Percentiles rank a stretch among this genome's conserved stretches.
These are phyloP conservation scores for Oligia latruncula DNA, from an alignment of 2,888 invertebrate species.

Conservation along the genomic window DNA sequence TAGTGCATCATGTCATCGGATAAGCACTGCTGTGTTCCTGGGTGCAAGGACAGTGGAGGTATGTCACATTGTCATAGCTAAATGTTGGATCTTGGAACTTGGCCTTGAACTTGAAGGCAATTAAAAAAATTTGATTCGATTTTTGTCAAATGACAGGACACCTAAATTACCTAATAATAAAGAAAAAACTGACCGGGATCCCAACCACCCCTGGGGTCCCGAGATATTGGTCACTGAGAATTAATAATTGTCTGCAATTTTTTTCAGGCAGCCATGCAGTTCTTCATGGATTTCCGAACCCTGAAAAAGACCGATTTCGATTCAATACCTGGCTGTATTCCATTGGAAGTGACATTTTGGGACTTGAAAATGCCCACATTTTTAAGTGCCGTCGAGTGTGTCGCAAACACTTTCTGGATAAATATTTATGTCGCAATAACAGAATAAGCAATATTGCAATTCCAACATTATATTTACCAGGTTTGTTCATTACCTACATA, in stretches of 20 bases:
- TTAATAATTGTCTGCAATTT: neutral
- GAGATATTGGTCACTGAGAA: neutral
- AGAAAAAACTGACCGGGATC: no score
- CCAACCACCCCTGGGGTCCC: no score
- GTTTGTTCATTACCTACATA: neutral
- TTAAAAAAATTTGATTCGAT: no score
- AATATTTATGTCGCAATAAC: no score
- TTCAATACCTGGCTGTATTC: no score
- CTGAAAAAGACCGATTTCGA: neutral
- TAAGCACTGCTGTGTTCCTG: slow-evolving; percentile 4
- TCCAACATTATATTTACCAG: slow-evolving; percentile 1
- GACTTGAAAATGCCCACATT: no score
- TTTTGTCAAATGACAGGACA: no score
- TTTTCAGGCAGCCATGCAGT: neutral
- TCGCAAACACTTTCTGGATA: no score
- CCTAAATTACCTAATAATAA: no score
- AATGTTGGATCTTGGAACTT: neutral
- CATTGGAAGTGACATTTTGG: no score
- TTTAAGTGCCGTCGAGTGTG: no score
- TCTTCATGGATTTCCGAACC: neutral
- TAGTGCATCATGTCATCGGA: slow-evolving; percentile 3
- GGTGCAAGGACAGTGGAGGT: neutral
- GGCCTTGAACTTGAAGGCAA: neutral
- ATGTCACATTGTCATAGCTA: neutral
- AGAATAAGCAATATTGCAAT: neutral